Conservation (phyloP, 2,113 vertebrate species). For the Petrocephalus zakoni region DNA sequence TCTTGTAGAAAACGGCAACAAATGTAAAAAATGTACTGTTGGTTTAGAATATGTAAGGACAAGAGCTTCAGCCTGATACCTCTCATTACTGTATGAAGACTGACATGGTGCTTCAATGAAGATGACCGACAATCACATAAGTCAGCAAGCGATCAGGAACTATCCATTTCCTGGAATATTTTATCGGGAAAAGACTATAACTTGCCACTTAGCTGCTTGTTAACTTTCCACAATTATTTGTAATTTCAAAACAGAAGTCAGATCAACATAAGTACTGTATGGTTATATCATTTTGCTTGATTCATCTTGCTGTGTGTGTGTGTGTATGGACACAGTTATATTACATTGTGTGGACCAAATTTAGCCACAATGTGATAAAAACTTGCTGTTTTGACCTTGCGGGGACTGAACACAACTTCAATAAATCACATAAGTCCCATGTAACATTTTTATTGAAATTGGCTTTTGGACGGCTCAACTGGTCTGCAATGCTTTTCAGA, state of each 20-base stretch:
- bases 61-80: conserved; percentile 8
- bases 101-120: not conserved
- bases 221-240: not conserved
- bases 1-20: not conserved
- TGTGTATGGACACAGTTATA: too few relatives aligned
- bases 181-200: not conserved
- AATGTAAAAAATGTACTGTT: conserved; percentile 1
- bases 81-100: not conserved
- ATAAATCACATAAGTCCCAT: not conserved
- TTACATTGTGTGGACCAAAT: too few relatives aligned
- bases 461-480: not conserved
- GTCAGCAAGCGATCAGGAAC: not conserved
- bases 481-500: not conserved
- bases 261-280: not conserved
- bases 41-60: conserved; percentile 10
- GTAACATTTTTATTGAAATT: not conserved
- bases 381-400: too few relatives aligned
- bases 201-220: not conserved
- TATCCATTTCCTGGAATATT: not conserved
- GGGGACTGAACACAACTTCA: not conserved
- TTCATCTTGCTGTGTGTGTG: not conserved
- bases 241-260: not conserved
- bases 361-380: too few relatives aligned
- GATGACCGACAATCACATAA: not conserved
- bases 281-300: not conserved